Conservation (phyloP, 2,797 vertebrate species). For the Acestrorhynchus altus region DNA sequence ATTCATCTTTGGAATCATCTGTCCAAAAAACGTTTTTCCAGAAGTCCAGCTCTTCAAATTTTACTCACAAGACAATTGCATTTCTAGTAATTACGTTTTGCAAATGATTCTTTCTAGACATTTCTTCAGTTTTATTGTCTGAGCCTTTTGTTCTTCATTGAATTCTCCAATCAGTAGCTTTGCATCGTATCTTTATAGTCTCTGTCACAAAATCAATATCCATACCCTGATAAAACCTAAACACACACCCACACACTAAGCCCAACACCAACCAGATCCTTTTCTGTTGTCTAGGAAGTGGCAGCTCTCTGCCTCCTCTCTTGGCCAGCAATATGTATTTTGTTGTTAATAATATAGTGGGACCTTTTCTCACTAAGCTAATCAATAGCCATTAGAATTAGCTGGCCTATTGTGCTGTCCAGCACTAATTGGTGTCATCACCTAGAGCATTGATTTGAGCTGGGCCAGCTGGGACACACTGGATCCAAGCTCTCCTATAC, state of each 20-base stretch:
- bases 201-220: constrained; percentile 24
- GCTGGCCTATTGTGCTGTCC: constrained; percentile 73
- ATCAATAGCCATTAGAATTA: constrained; percentile 82
- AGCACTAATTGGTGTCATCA: constrained; percentile 77
- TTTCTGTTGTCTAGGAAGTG: neutral
- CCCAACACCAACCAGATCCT: constrained; percentile 43
- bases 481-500: constrained; percentile 34
- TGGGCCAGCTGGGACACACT: constrained; percentile 50
- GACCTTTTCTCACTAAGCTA: constrained; percentile 65
- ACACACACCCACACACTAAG: constrained; percentile 13
- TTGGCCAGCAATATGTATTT: constrained; percentile 36
- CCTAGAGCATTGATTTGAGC: constrained; percentile 62
- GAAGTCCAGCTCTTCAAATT: too few relatives aligned
- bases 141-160: constrained; percentile 31
- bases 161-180: constrained; percentile 58
- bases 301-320: constrained; percentile 48
- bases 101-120: too few relatives aligned
- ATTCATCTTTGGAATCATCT: too few relatives aligned
- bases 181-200: constrained; percentile 32
- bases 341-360: constrained; percentile 72
- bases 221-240: constrained; percentile 9
- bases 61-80: too few relatives aligned
- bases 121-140: too few relatives aligned
- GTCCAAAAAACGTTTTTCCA: too few relatives aligned
- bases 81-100: too few relatives aligned